Conservation (phyloP, 2,888 invertebrate species). For the Liposcelis brunnea region DNA sequence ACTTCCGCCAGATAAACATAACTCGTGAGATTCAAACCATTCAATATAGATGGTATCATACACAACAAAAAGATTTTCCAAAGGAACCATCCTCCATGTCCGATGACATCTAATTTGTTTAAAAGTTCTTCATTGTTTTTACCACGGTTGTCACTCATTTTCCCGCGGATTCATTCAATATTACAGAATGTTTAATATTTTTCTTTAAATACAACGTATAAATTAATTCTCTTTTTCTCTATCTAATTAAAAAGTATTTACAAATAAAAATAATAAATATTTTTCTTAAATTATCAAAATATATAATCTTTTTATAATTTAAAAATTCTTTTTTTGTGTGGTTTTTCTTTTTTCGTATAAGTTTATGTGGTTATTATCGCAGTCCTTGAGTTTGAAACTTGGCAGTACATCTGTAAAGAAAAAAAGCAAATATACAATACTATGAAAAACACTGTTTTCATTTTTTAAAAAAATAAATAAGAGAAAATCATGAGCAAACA, state of each 20-base stretch:
- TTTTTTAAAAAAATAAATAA: too few relatives aligned
- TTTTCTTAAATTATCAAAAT: constrained; percentile 12
- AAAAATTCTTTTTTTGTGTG: not conserved
- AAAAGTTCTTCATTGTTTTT: constrained; percentile 6
- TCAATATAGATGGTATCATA: constrained; percentile 31
- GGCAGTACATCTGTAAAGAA: too few relatives aligned
- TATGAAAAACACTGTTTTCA: too few relatives aligned
- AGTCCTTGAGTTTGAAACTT: not conserved
- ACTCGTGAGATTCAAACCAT: constrained; percentile 36
- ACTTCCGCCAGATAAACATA: constrained; percentile 34
- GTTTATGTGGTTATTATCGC: not conserved
- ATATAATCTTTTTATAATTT: not conserved
- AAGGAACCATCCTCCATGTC: not conserved
- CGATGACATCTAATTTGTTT: constrained; percentile 9
- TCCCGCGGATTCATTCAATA: too few relatives aligned
- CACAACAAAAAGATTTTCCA: constrained; percentile 31
- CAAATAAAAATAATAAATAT: constrained; percentile 11
- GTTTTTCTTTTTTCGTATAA: not conserved
- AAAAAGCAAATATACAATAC: too few relatives aligned
- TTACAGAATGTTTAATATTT: too few relatives aligned
- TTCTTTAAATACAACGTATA: too few relatives aligned
- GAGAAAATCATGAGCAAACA: too few relatives aligned
- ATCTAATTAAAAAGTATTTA: constrained; percentile 1
- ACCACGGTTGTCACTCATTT: not conserved
- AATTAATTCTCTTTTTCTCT: not conserved